Conservation (phyloP, 64 coral and sea anemone genomes). For the Actinia tenebrosa region DNA sequence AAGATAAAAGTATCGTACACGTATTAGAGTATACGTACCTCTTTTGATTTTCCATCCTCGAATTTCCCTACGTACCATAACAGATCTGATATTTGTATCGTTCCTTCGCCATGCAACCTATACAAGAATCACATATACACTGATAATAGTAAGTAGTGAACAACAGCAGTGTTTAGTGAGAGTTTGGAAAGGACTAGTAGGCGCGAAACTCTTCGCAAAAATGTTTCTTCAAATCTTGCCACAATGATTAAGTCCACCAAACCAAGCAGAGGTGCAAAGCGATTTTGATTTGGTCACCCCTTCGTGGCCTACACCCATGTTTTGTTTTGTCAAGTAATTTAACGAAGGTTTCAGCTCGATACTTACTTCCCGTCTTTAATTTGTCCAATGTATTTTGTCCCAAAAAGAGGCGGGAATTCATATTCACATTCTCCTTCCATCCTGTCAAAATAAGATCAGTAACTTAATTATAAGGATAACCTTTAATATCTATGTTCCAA, state of each 20-base stretch:
- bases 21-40: slow-evolving; percentile 4
- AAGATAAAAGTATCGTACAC: too few relatives aligned
- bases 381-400: slow-evolving; percentile 37
- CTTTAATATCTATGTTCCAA: background rate
- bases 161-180: too few relatives aligned
- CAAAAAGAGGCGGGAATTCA: slow-evolving; percentile 41
- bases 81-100: slow-evolving; percentile 14
- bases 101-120: slow-evolving; percentile 50
- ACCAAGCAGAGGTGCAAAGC: too few relatives aligned
- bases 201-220: too few relatives aligned
- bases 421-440: slow-evolving; percentile 48
- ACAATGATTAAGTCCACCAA: too few relatives aligned
- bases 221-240: too few relatives aligned
- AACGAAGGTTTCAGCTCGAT: background rate
- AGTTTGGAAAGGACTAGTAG: too few relatives aligned
- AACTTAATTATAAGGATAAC: background rate
- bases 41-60: slow-evolving; percentile 19
- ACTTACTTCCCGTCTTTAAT: slow-evolving; percentile 68
- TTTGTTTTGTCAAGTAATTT: too few relatives aligned
- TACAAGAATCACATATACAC: background rate
- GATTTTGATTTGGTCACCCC: too few relatives aligned
- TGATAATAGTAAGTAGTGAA: too few relatives aligned
- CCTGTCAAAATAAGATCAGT: background rate
- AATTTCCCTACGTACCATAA: slow-evolving; percentile 34
- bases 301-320: too few relatives aligned